Evolutionary conservation across 1,140 invertebrate species (phyloP), one percentile per base, ranked within the genome.

Genomic region (Gryllus bimaculatus): DNA sequence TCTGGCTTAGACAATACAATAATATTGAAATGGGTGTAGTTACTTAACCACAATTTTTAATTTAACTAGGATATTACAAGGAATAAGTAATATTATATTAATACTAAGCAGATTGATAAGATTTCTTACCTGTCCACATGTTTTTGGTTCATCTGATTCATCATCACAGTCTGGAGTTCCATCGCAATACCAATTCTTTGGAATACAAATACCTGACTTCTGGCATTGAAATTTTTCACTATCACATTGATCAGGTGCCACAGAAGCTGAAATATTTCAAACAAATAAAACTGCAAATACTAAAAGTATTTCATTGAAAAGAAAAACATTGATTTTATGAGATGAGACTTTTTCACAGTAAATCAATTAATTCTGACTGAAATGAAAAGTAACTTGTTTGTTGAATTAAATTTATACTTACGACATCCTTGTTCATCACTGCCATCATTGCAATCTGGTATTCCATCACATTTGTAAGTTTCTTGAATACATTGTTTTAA

Each of bases 181-280:
- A 86, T 99, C 97, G 84, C 98, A 99, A 81, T 96, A 92, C 96
- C 96, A 98, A 8, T 92, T 92, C 81, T 91, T 92, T 0, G 97
- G 96, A 77, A 99, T 97, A 83, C 98, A 99, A 80, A 97, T 93
- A 7, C 94, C 93, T 0, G 94, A 94, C 20, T 91, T 91, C 66
- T 89, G 89, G 84, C 96, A 97, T 81, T 95, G 93, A 88, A 97
- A 97, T 84, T 95, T 96, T 80, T 96, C 95, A 13, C 89, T 86
- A 82, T 96, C 94, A 85, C 95, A 98, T 82, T 95, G 92, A 85
- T 96, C 92, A 15, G 94, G 93, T 6, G 92, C 92, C 81, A 94
- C 87, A 0, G 93, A 93, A 0, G 94, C 87, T 88, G 81, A 81
- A 82, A 82, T 74, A 82, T 39, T n/a, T 26, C 5, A 75, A 21